Base-by-base conservation (phyloP, 2,888 invertebrate species). In the Matsumyia berberina region DNA sequence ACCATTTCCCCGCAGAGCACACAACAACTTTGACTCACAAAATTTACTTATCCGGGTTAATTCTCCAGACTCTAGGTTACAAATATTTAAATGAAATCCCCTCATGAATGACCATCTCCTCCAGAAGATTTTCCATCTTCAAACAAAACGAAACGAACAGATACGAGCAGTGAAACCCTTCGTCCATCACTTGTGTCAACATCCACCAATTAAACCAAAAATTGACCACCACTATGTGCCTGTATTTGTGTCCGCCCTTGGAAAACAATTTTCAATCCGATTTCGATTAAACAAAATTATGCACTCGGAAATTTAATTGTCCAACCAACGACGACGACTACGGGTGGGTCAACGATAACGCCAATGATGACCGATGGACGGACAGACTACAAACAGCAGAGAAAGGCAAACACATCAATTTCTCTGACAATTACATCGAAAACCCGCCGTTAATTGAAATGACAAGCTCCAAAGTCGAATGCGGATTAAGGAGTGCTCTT, bases 291-390 rank as follows among this genome's bases (percentile, higher is more conserved):
- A 79, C 33, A 74, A 79, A 83, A 73, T 79, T 79, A 85, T 85
- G 83, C 73, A 85, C 57, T 85, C 73, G 74, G 74, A 79, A 79
- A 79, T 74, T 85, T 85, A 85, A 85, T 74, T 85, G 83, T 74
- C 51, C 5, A n/a, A 9, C 9, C 15, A 1, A 11, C 9, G 8
- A 3, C 19, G 2, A 4, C 1, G 24, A 19, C 33, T 33, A 19
- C 24, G 53, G 1, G 31, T 8, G 7, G 51, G 29, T 31, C 42
- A 24, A 67, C 24, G 51, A 58, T 39, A 57, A 74, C 74, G 19
- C 11, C 37, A 9, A 62, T n/a, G 35, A 42, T 1, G 42, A 44
- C n/a, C 33, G 6, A 62, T 12, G 39, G 24, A 24, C 24, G 4
- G 24, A 24, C 24, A 24, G 24, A 12, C n/a, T 46, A 15, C 78